Evolutionary conservation across 2,113 vertebrate species (phyloP), one percentile per base, ranked within the genome.

Genomic region (Cyanoderma ruficeps): DNA sequence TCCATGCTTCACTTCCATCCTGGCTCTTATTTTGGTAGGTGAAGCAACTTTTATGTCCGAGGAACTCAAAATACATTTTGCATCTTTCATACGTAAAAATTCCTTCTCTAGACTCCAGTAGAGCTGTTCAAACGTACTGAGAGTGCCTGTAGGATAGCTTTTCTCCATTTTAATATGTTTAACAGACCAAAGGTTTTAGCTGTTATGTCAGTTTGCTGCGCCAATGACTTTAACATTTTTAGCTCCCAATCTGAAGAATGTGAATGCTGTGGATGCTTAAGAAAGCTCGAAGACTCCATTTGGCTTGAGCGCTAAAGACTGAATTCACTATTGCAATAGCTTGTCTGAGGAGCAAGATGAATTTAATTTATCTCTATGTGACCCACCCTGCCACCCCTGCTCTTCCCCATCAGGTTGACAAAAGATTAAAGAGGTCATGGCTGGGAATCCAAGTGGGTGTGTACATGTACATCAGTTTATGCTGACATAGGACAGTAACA

Each of bases 381-480:
- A 55, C 39, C 6, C 33, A 18, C 15, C 3, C 2, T 11, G 1
- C 1, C 8, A 39, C 1, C 2, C 5, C 6, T 0, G 1, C 8
- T n/a, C 19, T 27, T 24, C 12, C 19, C 27, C 33, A 76, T 23
- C 25, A 89, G 56, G 31, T 39, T 8, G 3, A 49, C 42, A 92
- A 41, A 88, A 53, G 8, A 4, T 33, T 39, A 25, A 76, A 67
- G 68, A 72, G 5, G 16, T 22, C 46, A 64, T 93, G 42, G 5
- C 23, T 87, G 46, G 27, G 37, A 75, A 65, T 53, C 61, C 56
- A 49, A 53, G 15, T 41, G 30, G 1, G 3, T 53, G 8, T 49
- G 35, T 49, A n/a, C 21, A 15, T 21, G 14, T 53, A 5, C 12
- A 28, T 49, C 25, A 60, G 8, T 46, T 56, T 47, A 33, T 65